phyloP scores from a whole-genome alignment of 2,888 invertebrate species.

The Coleophora deauratella region DNA sequence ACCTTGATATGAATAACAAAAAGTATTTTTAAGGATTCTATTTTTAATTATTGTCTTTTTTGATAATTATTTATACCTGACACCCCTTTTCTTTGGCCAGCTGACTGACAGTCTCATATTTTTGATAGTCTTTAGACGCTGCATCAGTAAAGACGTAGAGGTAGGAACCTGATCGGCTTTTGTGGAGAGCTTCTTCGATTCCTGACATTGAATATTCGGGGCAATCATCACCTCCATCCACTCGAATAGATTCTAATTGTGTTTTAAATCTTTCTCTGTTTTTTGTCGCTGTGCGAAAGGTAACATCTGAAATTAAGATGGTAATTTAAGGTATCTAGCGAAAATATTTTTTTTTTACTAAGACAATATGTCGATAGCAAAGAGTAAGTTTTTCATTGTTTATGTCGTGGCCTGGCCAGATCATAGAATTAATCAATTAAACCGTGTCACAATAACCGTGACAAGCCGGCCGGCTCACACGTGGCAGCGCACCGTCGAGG shows the following conservation, averaged over 20 bases:
- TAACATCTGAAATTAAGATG: slow-evolving; percentile 20
- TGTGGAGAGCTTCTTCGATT: slow-evolving; percentile 32
- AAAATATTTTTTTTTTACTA: too few relatives aligned
- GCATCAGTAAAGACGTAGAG: slow-evolving; percentile 57
- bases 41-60: too few relatives aligned
- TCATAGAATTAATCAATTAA: too few relatives aligned
- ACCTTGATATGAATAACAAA: too few relatives aligned
- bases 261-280: slow-evolving; percentile 27
- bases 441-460: too few relatives aligned
- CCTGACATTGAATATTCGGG: slow-evolving; percentile 44
- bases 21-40: too few relatives aligned
- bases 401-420: too few relatives aligned
- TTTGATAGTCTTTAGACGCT: slow-evolving; percentile 30
- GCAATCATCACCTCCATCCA: slow-evolving; percentile 34
- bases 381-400: too few relatives aligned
- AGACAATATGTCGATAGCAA: too few relatives aligned
- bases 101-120: slow-evolving; percentile 27
- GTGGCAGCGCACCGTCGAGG: too few relatives aligned
- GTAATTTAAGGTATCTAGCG: too few relatives aligned
- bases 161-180: slow-evolving; percentile 35
- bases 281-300: slow-evolving; percentile 24
- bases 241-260: slow-evolving; percentile 19
- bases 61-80: slow-evolving; percentile 38
- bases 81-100: slow-evolving; percentile 32
- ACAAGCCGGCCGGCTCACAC: too few relatives aligned